Base-by-base conservation (phyloP, 2,888 invertebrate genomes). In the Clistopyga incitator region DNA sequence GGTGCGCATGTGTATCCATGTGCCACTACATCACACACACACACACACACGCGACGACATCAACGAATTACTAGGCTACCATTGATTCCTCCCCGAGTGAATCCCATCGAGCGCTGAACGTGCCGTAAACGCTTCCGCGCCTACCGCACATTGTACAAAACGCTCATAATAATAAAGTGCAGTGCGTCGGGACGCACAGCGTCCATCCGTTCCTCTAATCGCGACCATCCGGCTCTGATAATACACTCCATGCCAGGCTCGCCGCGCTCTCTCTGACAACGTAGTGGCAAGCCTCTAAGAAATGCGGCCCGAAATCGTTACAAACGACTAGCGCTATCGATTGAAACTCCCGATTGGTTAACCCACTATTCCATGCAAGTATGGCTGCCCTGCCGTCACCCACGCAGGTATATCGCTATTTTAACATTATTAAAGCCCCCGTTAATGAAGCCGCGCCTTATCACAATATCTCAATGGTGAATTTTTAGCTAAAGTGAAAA, bases 351-450 rank as follows among this genome's bases (percentile, higher is more conserved):
- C 90, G 91, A 92, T 92, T 92, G 92, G 92, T 92, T 91, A 90
- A 90, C 85, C 87, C 87, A 90, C 89, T 90, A 88, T 90, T 90
- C 87, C 88, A 91, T 90, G 91, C 90, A 96, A 97, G 96, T 94
- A 97, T 97, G 97, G 97, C 97, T 95, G 95, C 96, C 94, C 95
- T 97, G 96, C 97, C 96, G 94, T 97, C 96, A 95, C 96, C 97
- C 94, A 96, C 96, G 94, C 96, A 96, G 96, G 96, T 97, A 96
- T 94, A 94, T 89, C 86, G 84, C 72, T 88, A 88, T 90, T 91
- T 68, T 84, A 20, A 71, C 72, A 2, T 72, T 86, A 89, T 89
- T 89, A 85, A 86, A 88, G 81, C 86, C 81, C 88, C 86, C 87
- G 87, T 86, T 8, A 50, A 34, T 1, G 23, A n/a, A 45, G n/a